Percentiles rank a stretch among this genome's conserved stretches.
Evolutionary conservation across 2,888 invertebrate genomes (phyloP).

Genomic region (Drosophila borborema): DNA sequence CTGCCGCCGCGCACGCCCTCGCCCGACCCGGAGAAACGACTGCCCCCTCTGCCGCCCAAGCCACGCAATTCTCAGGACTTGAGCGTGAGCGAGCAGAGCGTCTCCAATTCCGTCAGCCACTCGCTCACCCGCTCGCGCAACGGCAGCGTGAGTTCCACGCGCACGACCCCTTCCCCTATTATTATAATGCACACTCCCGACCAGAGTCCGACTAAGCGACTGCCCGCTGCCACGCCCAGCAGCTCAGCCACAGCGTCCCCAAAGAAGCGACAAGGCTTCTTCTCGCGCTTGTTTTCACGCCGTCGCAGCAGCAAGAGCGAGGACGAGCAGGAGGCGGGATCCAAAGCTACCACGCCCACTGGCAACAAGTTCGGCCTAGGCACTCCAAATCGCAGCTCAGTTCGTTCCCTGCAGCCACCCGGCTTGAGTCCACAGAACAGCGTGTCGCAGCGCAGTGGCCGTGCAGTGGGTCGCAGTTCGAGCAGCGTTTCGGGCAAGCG

Average conservation of each 20-base stretch:
- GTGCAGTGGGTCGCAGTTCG: slow-evolving; percentile 87
- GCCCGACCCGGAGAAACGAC: slow-evolving; percentile 86
- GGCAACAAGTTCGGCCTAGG: slow-evolving; percentile 81
- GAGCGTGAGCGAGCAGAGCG: slow-evolving; percentile 63
- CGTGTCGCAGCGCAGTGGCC: slow-evolving; percentile 66
- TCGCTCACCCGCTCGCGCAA: slow-evolving; percentile 73
- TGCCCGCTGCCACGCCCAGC: slow-evolving; percentile 82
- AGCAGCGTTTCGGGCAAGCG: slow-evolving; percentile 88
- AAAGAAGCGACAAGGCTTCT: slow-evolving; percentile 88
- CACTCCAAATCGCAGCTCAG: slow-evolving; percentile 82
- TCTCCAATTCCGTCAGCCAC: slow-evolving; percentile 57
- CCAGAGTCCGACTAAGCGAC: slow-evolving; percentile 86
- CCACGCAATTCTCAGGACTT: slow-evolving; percentile 87
- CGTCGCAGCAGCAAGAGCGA: slow-evolving; percentile 85
- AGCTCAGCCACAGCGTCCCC: slow-evolving; percentile 84
- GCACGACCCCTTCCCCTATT: slow-evolving; percentile 83
- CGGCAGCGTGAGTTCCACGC: slow-evolving; percentile 75
- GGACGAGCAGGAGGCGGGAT: slow-evolving; percentile 50
- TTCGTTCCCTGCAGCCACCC: slow-evolving; percentile 83
- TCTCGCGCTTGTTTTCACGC: slow-evolving; percentile 88
- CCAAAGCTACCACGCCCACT: slow-evolving; percentile 72
- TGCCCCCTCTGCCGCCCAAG: slow-evolving; percentile 93
- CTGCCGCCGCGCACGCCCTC: slow-evolving; percentile 79
- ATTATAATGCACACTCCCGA: slow-evolving; percentile 85
- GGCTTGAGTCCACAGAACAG: slow-evolving; percentile 83